A percentile compares a stretch with the other conserved stretches of the same genome.
Conservation (phyloP, 2,113 vertebrate genomes). For the Holacanthus passer region DNA sequence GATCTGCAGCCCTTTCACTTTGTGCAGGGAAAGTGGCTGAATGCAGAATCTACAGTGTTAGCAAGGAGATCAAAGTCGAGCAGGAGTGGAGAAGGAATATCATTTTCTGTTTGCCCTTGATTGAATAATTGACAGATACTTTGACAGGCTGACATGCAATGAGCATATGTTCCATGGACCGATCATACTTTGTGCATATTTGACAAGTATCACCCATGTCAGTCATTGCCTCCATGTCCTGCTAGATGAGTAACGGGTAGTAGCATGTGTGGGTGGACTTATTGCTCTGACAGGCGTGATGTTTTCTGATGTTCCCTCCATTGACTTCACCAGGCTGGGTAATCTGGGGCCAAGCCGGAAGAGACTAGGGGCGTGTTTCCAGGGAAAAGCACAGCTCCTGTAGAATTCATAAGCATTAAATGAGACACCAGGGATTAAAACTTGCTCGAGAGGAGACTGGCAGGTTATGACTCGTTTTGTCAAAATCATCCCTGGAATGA, state of each 20-base stretch:
- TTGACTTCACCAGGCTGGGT: slow-evolving; percentile 9
- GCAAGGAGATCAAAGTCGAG: slow-evolving; percentile 21
- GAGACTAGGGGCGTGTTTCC: background rate
- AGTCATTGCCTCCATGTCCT: slow-evolving; percentile 11
- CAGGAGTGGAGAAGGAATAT: slow-evolving; percentile 1
- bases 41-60: slow-evolving; percentile 6
- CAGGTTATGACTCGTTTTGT: background rate
- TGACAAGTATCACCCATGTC: slow-evolving; percentile 32
- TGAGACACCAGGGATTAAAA: background rate
- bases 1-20: slow-evolving; percentile 41
- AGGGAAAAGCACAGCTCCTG: background rate
- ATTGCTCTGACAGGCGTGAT: slow-evolving; percentile 51
- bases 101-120: slow-evolving; percentile 15
- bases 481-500: too few relatives aligned
- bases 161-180: background rate
- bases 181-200: slow-evolving; percentile 10
- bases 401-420: background rate
- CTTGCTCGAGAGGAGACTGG: background rate
- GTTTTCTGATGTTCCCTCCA: slow-evolving; percentile 35
- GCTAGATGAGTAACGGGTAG: slow-evolving; percentile 35
- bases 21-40: slow-evolving; percentile 18
- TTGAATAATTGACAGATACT: slow-evolving; percentile 39
- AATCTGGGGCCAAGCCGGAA: background rate
- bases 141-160: background rate
- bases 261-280: slow-evolving; percentile 37